Evolutionary conservation across 2,113 vertebrate species (phyloP), one percentile per base, ranked within the genome.

Genomic region (Osmerus eperlanus): DNA sequence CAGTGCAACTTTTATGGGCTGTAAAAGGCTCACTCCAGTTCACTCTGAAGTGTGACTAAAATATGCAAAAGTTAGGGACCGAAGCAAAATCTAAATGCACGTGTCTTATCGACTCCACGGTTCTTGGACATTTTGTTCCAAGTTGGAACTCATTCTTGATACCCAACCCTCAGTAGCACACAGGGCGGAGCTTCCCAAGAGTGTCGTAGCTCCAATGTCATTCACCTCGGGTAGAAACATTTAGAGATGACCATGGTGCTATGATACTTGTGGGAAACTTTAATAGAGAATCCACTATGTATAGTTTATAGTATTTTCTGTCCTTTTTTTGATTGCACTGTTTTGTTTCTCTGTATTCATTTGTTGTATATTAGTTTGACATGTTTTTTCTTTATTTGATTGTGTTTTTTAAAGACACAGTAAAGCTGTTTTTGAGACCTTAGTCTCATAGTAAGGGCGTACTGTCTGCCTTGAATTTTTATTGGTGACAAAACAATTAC

Each of bases 311-410:
- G 47, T 58, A 25, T 54, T 59, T 70, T 29, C 52, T 78, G 29
- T 81, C 65, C 7, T 65, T 77, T 62, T 62, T 78, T 78, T 80
- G 69, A 82, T 78, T 88, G 88, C 86, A 90, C 87, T 85, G 83
- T 83, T 81, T 55, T 65, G 51, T 76, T 77, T 73, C 75, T 60
- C 19, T 56, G 41, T 85, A 78, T 78, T 4, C 25, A 41, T 52
- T 55, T 64, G 29, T 19, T 74, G 59, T 87, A 84, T 85, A 85
- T 80, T 71, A 72, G 84, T 29, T 70, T 70, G 58, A 79, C 67
- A 8, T 23, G 70, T 78, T 83, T 72, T 85, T 62, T 84, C 82
- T 87, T 89, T 83, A 86, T 85, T 65, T 13, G 11, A 76, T 65
- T 58, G 67, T 78, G 70, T 71, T 71, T 73, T 32, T 58, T 58